Evolutionary conservation across 2,797 vertebrate genomes (phyloP), one percentile per base, ranked within the genome.

Genomic region (Manis pentadactyla): DNA sequence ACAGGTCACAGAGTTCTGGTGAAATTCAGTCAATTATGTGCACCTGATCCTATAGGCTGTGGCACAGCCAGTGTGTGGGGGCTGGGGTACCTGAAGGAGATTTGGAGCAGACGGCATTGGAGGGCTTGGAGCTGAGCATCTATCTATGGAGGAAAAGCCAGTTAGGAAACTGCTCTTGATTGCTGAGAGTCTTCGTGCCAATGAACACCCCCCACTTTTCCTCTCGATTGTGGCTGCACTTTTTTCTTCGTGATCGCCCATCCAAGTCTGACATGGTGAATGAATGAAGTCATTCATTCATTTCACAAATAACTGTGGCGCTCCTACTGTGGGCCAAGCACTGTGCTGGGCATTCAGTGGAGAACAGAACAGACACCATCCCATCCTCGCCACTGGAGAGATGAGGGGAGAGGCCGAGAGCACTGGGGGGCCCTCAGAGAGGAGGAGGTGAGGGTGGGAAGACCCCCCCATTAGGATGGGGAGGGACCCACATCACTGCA

Each of bases 11-110:
- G 19, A n/a, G 7, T 42, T 89, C 63, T 82, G 66, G 17, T 13
- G 64, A 34, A 37, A 51, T 87, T 31, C 18, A 37, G 0, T 79
- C 11, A 15, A 6, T 39, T 49, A 63, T 59, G 12, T 77, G 31
- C n/a, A 75, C 21, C 5, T 34, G 39, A 49, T 71, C 57, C 51
- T 57, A 29, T 2, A 69, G 27, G 49, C n/a, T 57, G 25, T 4
- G 29, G 6, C 46, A 27, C 63, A 64, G 55, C 10, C 17, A 14
- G 0, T 46, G 73, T 29, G 51, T 68, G n/a, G 23, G 25, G 17
- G 59, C 23, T 1, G 0, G 18, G 9, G 46, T 10, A 1, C 2
- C 7, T 12, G 29, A 46, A 23, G n/a, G 18, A 46, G 5, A 25
- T 7, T 17, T 49, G 39, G 57, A 53, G 34, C 27, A 31, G 29